Evolutionary conservation across 2,888 invertebrate species (phyloP).

Genomic region (Eupeodes luniger): DNA sequence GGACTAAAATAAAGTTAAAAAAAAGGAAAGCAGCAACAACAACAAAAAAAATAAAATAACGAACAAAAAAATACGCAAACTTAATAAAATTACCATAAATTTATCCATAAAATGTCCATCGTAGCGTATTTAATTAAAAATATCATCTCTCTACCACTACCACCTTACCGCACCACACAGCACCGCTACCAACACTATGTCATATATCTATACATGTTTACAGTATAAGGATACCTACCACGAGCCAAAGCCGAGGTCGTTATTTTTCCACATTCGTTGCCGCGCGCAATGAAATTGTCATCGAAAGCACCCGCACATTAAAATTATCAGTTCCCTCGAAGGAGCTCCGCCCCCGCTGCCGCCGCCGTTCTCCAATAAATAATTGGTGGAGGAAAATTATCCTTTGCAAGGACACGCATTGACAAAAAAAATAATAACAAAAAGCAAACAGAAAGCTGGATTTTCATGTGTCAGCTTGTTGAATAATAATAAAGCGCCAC

Average conservation of each 20-base stretch:
- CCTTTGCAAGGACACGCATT: constrained; percentile 66
- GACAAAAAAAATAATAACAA: constrained; percentile 38
- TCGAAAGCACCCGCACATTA: constrained; percentile 69
- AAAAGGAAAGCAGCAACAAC: neutral
- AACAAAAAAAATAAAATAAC: neutral
- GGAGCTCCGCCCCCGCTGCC: constrained; percentile 13
- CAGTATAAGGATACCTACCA: neutral
- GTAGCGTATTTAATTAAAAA: constrained; percentile 75
- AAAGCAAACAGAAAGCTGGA: constrained; percentile 35
- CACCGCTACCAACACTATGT: constrained; percentile 5
- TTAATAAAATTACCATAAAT: constrained; percentile 76
- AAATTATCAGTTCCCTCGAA: constrained; percentile 67
- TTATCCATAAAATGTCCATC: constrained; percentile 75
- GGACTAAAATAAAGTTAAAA: constrained; percentile 21
- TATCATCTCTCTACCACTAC: constrained; percentile 59
- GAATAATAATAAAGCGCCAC: constrained; percentile 70
- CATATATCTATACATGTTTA: no score
- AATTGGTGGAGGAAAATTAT: constrained; percentile 70
- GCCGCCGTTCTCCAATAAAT: constrained; percentile 50
- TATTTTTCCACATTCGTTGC: constrained; percentile 53
- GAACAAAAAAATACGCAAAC: constrained; percentile 43
- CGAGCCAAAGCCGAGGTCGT: constrained; percentile 34
- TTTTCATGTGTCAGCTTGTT: constrained; percentile 76
- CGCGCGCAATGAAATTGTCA: constrained; percentile 72
- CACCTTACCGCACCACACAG: neutral